Percentiles rank a stretch among this genome's conserved stretches.
phyloP scores from a whole-genome alignment of 37 sponge, comb jelly and placozoan genomes.

The Amphimedon queenslandica region DNA sequence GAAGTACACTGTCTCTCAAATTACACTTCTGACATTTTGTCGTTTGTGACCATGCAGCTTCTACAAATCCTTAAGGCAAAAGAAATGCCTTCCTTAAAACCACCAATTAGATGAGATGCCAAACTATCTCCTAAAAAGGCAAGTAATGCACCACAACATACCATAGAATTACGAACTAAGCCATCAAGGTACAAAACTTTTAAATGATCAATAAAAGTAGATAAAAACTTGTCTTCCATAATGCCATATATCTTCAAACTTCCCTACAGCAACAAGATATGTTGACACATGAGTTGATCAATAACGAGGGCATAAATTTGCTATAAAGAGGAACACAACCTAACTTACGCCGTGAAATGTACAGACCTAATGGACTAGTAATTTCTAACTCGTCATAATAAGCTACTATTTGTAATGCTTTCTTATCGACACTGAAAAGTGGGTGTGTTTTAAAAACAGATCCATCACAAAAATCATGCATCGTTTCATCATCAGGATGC shows the following conservation, averaged over 20 bases:
- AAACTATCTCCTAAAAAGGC: constrained; percentile 5
- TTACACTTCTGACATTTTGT: neutral
- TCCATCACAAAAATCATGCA: constrained; percentile 18
- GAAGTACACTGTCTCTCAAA: neutral
- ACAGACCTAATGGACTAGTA: constrained; percentile 8
- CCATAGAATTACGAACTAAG: neutral
- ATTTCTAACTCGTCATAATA: constrained; percentile 35
- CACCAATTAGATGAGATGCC: neutral
- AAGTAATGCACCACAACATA: neutral
- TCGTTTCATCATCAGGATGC: neutral
- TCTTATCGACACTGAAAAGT: neutral
- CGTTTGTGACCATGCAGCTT: constrained; percentile 5
- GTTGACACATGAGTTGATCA: constrained; percentile 6
- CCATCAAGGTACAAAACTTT: no score
- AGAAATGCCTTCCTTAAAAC: no score
- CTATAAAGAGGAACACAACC: constrained; percentile 2
- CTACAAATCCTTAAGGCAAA: constrained; percentile 16
- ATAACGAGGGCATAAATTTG: constrained; percentile 13
- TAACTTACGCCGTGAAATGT: constrained; percentile 4
- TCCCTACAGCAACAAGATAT: constrained; percentile 14
- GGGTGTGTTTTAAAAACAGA: constrained; percentile 5
- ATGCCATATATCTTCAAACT: neutral
- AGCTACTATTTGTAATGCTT: constrained; percentile 9
- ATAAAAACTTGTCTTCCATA: constrained; percentile 10
- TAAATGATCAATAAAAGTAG: constrained; percentile 9